Evolutionary conservation across 2,113 vertebrate genomes (phyloP), one percentile per base, ranked within the genome.

Genomic region (Rutilus rutilus): DNA sequence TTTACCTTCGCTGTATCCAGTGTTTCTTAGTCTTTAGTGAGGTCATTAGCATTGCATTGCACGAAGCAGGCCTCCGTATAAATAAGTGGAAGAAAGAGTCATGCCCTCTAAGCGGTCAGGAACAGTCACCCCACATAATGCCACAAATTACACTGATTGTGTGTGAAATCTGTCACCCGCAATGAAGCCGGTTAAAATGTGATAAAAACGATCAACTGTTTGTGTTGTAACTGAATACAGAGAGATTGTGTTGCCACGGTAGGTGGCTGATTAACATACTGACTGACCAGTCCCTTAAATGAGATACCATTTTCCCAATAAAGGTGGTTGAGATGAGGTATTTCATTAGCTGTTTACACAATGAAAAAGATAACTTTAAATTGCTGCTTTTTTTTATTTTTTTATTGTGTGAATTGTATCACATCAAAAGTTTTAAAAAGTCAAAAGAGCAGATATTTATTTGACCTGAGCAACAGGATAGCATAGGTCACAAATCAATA

Each of bases 161-260:
- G 62, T 82, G 25, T 82, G 80, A 82, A 82, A 82, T 69, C 45
- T 83, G 81, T 57, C 64, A 54, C 17, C 45, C 54, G 30, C 15
- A 71, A 52, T 71, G 81, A 71, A 71, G 47, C 47, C 5, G n/a
- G 45, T 21, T 82, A 33, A 39, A 69, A 36, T 54, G 6, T 54
- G 80, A 71, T 52, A 83, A 39, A 73, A 33, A 42, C 4, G 9
- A 11, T 33, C 21, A 27, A 47, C 50, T 42, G 42, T 80, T 57
- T 73, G 33, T 83, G 25, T 71, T 54, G 30, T 27, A 45, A 45
- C 42, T 33, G 80, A 25, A 47, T 77, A 27, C 14, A 45, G 39
- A 65, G 36, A 47, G 17, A 57, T 27, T 57, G 27, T 5, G 52
- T 21, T 54, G 21, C 17, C 27, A 21, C 1, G 8, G 17, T 77